phyloP scores from a whole-genome alignment of 2,113 vertebrate species.

The Salvelinus sp. region DNA sequence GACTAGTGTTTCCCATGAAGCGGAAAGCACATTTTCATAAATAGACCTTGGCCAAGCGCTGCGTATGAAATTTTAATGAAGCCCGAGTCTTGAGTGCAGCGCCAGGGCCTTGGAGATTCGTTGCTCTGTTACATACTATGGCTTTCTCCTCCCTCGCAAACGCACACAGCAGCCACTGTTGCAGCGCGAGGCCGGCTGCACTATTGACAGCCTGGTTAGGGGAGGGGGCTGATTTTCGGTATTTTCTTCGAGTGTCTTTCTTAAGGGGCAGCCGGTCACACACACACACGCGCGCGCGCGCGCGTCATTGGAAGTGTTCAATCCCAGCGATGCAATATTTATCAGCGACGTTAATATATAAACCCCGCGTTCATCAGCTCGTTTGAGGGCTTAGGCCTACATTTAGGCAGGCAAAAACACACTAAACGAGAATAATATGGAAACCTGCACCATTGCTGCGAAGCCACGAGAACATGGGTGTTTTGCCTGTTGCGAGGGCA shows the following conservation, averaged over 20 bases:
- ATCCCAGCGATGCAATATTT: constrained; percentile 75
- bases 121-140: constrained; percentile 84
- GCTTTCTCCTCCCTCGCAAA: constrained; percentile 56
- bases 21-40: constrained; percentile 95
- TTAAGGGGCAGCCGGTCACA: constrained; percentile 4
- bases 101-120: constrained; percentile 83
- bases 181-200: not conserved
- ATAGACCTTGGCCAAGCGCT: constrained; percentile 94
- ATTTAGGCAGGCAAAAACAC: constrained; percentile 13
- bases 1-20: constrained; percentile 81
- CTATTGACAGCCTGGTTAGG: not conserved
- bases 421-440: not conserved
- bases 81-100: constrained; percentile 90
- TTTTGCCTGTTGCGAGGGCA: not conserved
- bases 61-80: constrained; percentile 94
- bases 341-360: constrained; percentile 73
- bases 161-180: constrained; percentile 37
- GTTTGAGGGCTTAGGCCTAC: constrained; percentile 12
- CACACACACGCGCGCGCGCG: constrained; percentile 21
- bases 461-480: not conserved
- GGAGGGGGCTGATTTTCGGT: not conserved
- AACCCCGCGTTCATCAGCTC: constrained; percentile 32
- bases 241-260: not conserved
- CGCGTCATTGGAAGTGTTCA: constrained; percentile 63
- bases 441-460: not conserved